phyloP scores from a whole-genome alignment of 1,140 invertebrate species.

The Drosophila lowei region DNA sequence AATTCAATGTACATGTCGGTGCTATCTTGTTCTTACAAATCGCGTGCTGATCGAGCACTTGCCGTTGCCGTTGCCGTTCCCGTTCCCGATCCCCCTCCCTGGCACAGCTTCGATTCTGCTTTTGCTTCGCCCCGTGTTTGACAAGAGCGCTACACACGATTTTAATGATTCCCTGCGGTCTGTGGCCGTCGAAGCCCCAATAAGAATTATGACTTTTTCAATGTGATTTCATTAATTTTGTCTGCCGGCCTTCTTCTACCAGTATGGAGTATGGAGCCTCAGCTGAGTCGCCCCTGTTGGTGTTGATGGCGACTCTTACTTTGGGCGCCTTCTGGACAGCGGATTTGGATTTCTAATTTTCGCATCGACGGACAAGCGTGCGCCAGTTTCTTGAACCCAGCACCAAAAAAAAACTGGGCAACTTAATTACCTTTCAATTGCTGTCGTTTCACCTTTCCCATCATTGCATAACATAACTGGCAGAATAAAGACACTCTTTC shows the following conservation, averaged over 20 bases:
- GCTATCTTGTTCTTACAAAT: slow-evolving; percentile 78
- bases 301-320: slow-evolving; percentile 78
- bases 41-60: slow-evolving; percentile 71
- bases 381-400: slow-evolving; percentile 71
- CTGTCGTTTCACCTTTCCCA: slow-evolving; percentile 14
- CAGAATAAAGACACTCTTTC: too few species aligned
- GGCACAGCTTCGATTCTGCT: slow-evolving; percentile 15
- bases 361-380: slow-evolving; percentile 28
- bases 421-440: slow-evolving; percentile 77
- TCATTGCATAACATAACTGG: slow-evolving; percentile 28
- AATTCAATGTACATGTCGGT: slow-evolving; percentile 79
- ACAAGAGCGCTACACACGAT: slow-evolving; percentile 75
- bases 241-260: background rate
- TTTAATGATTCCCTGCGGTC: slow-evolving; percentile 78
- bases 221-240: slow-evolving; percentile 78
- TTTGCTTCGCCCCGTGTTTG: slow-evolving; percentile 53
- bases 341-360: slow-evolving; percentile 45
- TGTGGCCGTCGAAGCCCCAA: slow-evolving; percentile 38
- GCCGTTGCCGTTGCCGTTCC: slow-evolving; percentile 32
- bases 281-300: slow-evolving; percentile 61
- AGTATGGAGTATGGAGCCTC: background rate
- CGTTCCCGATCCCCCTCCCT: slow-evolving; percentile 6
- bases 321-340: slow-evolving; percentile 48
- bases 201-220: slow-evolving; percentile 78
- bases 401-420: slow-evolving; percentile 17